Conservation (phyloP, 1,140 invertebrate genomes). For the Drosophila teissieri region DNA sequence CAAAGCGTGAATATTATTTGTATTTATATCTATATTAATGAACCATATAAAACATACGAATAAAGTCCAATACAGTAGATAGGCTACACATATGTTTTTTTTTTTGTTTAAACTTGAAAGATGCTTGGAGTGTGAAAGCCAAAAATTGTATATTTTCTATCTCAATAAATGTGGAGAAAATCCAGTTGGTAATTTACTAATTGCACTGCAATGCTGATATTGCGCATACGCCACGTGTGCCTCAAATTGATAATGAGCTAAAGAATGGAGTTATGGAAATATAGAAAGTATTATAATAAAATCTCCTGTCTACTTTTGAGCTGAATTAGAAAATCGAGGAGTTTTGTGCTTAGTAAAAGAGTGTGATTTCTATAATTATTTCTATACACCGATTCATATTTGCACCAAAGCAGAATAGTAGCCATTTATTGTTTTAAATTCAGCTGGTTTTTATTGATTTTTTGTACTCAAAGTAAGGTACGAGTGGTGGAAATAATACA, state of each 20-base stretch:
- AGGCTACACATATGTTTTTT: constrained; percentile 1
- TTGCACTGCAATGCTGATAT: no score
- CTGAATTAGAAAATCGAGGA: background rate
- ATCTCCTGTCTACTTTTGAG: constrained; percentile 15
- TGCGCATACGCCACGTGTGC: no score
- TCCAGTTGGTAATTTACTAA: background rate
- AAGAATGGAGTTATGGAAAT: background rate
- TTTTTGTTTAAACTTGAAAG: constrained; percentile 2
- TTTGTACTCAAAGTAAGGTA: background rate
- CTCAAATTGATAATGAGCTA: no score
- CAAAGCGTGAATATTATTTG: constrained; percentile 31
- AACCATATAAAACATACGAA: constrained; percentile 25
- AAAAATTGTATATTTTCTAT: constrained; percentile 18
- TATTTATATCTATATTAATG: constrained; percentile 27
- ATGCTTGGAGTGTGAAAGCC: constrained; percentile 12
- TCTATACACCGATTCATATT: no score
- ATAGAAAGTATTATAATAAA: background rate
- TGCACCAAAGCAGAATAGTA: no score
- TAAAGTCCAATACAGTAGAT: constrained; percentile 31
- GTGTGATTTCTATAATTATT: no score
- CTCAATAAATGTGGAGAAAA: constrained; percentile 25
- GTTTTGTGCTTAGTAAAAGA: no score
- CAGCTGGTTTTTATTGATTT: no score
- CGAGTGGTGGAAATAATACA: background rate
- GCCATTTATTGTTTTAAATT: no score